Evolutionary conservation across 2,888 invertebrate species (phyloP), one percentile per base, ranked within the genome.

Genomic region (Iphiclides podalirius): DNA sequence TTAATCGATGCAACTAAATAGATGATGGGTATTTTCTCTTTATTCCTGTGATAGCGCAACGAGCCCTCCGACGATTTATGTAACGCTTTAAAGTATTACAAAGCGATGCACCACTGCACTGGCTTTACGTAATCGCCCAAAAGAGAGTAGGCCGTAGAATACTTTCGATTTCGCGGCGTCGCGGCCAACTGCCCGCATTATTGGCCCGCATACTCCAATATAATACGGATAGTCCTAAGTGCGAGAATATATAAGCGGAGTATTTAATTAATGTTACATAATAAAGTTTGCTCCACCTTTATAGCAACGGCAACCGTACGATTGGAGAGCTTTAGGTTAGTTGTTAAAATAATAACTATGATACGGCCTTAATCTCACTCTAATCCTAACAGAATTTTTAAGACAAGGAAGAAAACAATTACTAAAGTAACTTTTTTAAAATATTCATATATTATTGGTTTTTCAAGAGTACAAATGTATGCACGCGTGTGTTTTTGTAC

Each of bases 121-220:
- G 50, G 38, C 44, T 47, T 79, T 74, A 67, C 72, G 61, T 67
- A 78, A 82, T 53, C 47, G 57, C 59, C 74, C 71, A 71, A 79
- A 76, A 74, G 60, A 54, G 79, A 67, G 73, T 79, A 71, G 75
- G 79, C 69, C 73, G 73, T 66, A 72, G 64, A 68, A 70, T 67
- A 79, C 82, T 81, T 79, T 80, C 86, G 72, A 72, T 80, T 80
- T 79, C 75, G 75, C 71, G 52, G 46, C 47, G 55, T 53, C 51
- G 55, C 52, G 59, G 51, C 60, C 60, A 53, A 60, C 55, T 64
- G 64, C 63, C 59, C 64, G 66, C 65, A 61, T 62, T 67, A 55
- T 59, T 64, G 62, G 59, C 60, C 61, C 60, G n/a, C n/a, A n/a
- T n/a, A 44, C 45, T 9, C 1, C 37, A 17, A 13, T 36, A 17